Percentiles rank a stretch among this genome's conserved stretches.
phyloP scores from a whole-genome alignment of 2,888 invertebrate species.

The Stratiomys singularior region DNA sequence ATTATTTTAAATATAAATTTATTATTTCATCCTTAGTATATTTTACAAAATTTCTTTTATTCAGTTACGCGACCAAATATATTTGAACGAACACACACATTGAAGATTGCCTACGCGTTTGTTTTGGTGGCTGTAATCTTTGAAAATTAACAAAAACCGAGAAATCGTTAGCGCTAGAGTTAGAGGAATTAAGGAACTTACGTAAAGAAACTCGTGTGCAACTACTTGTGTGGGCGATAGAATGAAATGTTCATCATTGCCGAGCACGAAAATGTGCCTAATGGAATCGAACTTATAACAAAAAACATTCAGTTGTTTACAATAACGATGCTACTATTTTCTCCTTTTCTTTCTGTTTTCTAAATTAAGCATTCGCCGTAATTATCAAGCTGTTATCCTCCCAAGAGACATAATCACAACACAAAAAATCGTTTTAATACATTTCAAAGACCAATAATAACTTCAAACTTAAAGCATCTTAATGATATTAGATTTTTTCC shows the following conservation, averaged over 20 bases:
- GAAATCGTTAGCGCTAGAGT: too few relatives aligned
- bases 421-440: not conserved
- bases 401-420: not conserved
- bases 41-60: slow-evolving; percentile 10
- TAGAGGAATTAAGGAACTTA: not conserved
- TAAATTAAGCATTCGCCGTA: not conserved
- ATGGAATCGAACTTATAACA: slow-evolving; percentile 6
- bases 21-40: slow-evolving; percentile 22
- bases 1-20: slow-evolving; percentile 25
- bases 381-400: not conserved
- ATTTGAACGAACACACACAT: not conserved
- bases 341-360: slow-evolving; percentile 2
- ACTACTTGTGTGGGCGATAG: not conserved
- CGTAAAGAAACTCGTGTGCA: not conserved
- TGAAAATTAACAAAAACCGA: too few relatives aligned
- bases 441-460: not conserved
- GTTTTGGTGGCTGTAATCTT: too few relatives aligned
- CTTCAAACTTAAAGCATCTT: slow-evolving; percentile 11
- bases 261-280: slow-evolving; percentile 32
- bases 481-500: not conserved
- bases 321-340: not conserved
- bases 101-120: not conserved
- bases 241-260: not conserved
- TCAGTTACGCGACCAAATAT: slow-evolving; percentile 14
- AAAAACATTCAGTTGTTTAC: not conserved